Evolutionary conservation across 2,113 vertebrate genomes (phyloP), one percentile per base, ranked within the genome.

Genomic region (Tetrax tetrax): DNA sequence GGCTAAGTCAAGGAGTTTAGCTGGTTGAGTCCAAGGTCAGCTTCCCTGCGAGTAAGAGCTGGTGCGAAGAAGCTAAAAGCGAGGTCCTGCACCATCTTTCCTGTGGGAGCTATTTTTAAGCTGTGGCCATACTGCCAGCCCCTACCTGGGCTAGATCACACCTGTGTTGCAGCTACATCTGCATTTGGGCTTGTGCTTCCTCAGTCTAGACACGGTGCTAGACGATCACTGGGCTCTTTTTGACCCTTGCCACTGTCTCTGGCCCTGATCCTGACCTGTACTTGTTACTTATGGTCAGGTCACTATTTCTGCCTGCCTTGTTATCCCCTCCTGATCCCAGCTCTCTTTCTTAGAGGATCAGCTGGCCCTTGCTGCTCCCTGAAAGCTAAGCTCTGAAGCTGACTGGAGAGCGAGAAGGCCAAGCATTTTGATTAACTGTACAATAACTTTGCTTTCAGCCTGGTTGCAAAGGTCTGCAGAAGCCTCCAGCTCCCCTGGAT

Each of bases 61-160:
- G 11, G 5, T n/a, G 20, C 2, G 3, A 48, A 81, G 29, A 56
- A 85, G 33, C 2, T 54, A 23, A 69, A 78, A 78, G 10, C 1
- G 4, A 63, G 4, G 13, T 70, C 14, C 27, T 80, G 12, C 11
- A 33, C 9, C 13, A 31, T 7, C 8, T 65, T 80, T 77, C 43
- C 18, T 4, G 7, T 6, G 12, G 45, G 31, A 90, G 7, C 41
- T 51, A 10, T 41, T 38, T 83, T n/a, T 43, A 61, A 74, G 8
- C 10, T 21, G 12, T 38, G 12, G 12, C 15, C 0, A 0, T 56
- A 23, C 9, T 1, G 0, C 6, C n/a, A 64, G 4, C 6, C 12
- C 19, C 17, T 1, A 6, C 5, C 20, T 29, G 12, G 35, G 28
- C 17, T 31, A 13, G 3, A 2, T 3, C 3, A 0, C 27, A 54